Base-by-base conservation (phyloP, 2,888 invertebrate species). In the Conomelus anceps region DNA sequence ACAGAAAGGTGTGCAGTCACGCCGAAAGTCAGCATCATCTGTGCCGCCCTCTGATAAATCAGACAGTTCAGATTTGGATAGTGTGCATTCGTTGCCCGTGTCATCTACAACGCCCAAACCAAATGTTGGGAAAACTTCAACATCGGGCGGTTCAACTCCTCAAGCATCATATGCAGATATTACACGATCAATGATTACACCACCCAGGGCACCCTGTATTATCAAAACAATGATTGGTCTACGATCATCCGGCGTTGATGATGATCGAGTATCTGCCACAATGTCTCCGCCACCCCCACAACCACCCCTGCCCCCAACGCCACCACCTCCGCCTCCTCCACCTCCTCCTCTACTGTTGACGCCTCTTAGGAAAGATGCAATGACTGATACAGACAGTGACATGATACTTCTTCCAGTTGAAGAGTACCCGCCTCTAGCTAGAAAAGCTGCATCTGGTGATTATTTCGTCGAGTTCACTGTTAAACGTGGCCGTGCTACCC, bases 121-220 rank as follows among this genome's bases (percentile, higher is more conserved):
- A 22, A 89, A 88, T 22, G 88, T 91, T 84, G 91, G 91, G 85
- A 92, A 91, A 89, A 92, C 91, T 22, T 92, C 92, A 11, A 92
- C 92, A 20, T 93, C 92, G 11, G 91, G 92, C 89, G 92, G 92
- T 22, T 92, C 92, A 89, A 93, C 94, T 84, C 94, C 94, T 20
- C 94, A 94, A 92, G 95, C 95, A 86, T 97, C 97, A 20, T 98
- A 97, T 94, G 97, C 97, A 0, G 97, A 97, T 92, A 97, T 97
- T 92, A 96, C 97, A 88, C 95, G 96, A 91, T 92, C 92, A 17
- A 90, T 89, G 84, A 89, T 91, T n/a, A 91, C 91, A 20, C 91
- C 90, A n/a, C 90, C 91, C 84, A 89, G 89, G 41, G 22, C 89
- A 63, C 29, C 89, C 0, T 84, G 23, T 87, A n/a, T 89, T 84